Base-by-base conservation (phyloP, 2,888 invertebrate species). In the Diadromus collaris region DNA sequence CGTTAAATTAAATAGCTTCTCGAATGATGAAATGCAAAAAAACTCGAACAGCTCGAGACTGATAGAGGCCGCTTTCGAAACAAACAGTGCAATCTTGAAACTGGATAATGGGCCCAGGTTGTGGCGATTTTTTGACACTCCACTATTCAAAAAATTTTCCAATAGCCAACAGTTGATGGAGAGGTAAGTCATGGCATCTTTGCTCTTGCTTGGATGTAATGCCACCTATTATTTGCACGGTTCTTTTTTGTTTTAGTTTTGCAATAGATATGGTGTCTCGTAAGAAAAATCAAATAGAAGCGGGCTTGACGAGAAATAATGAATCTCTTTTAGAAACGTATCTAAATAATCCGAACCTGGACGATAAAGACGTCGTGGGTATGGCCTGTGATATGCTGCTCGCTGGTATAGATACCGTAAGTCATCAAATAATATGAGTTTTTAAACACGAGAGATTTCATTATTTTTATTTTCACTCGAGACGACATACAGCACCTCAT, bases 331-430 rank as follows among this genome's bases (percentile, higher is more conserved):
- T 97, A 58, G 93, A 93, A 78, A 93, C 93, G 27, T 97, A 96
- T 90, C 89, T 97, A 4, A 91, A 93, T 70, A 94, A 94, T 78
- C 92, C 95, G 0, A 94, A 94, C 83, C 88, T 97, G 5, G 95
- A 96, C 89, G 91, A 94, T 24, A 95, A 95, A 87, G 97, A 97
- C 90, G 92, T 97, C n/a, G 92, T 95, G 60, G 97, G 97, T 72
- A 95, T 97, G 92, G 94, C 95, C 76, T 95, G 96, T 48, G 97
- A 98, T 90, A 94, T 97, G 88, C 90, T 97, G 29, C 92, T 97
- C 88, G 97, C 97, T 68, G 96, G 97, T 74, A 94, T 97, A 74
- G 97, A 97, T 88, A 97, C 97, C 79, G 96, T 96, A 92, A 91
- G 91, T 87, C 6, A 29, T 29, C 0, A 13, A 56, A 56, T 29